Base-by-base conservation (phyloP, 2,113 vertebrate species). In the Xyrauchen texanus region DNA sequence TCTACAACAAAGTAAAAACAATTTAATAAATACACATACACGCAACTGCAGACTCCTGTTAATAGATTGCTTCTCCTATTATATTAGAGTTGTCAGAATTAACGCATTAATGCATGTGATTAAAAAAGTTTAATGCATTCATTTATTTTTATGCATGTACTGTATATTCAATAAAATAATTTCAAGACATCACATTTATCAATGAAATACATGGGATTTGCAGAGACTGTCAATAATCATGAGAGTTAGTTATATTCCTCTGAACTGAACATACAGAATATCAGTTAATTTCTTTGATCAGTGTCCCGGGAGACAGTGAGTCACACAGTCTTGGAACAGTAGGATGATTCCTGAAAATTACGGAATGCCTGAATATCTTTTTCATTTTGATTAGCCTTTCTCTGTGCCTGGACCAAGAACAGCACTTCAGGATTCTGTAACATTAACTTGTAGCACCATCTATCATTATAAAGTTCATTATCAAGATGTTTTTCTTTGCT, bases 401-500 rank as follows among this genome's bases (percentile, higher is more conserved):
- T 83, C 76, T 83, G 55, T 68, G 78, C 61, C 46, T 11, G 68
- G 49, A 68, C 73, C 73, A 81, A 79, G 77, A 83, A 80, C 66
- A 60, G 45, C 52, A 84, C 85, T 79, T 86, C 82, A 60, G 68
- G 21, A 88, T 87, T 87, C 90, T 87, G 80, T 86, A 92, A 89
- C 88, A 91, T 94, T 91, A 91, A 88, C 86, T 89, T 85, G 90
- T 77, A 87, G 87, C 87, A 87, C 89, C 21, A 95, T 96, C 91
- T 88, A 94, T 96, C 95, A 94, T 92, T 91, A 88, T 93, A 92
- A 94, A 93, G 88, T 88, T 93, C 91, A 93, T 94, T 94, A 95
- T 93, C 91, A 88, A 89, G 88, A 90, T 89, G 90, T 93, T 93
- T 92, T 92, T 90, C 92, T 94, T 88, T 86, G 82, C 88, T 88